phyloP scores from a whole-genome alignment of 23 tunicate genomes.

The Halocynthia aurantium region DNA sequence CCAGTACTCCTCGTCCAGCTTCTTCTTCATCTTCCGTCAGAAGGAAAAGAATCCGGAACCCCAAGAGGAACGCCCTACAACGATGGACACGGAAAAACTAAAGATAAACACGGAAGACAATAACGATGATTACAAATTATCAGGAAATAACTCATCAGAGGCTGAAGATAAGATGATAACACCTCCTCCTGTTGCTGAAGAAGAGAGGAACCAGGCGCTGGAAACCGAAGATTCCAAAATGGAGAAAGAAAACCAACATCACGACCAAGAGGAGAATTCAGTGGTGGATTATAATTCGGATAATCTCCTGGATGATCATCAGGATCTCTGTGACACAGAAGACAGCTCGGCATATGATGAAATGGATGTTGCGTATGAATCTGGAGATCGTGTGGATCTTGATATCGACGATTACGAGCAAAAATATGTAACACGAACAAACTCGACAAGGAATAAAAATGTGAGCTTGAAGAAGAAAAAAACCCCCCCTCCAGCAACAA shows the following conservation, averaged over 20 bases:
- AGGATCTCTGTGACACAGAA: no score
- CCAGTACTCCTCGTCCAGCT: conserved; percentile 46
- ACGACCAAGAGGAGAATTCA: neutral
- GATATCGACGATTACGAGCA: no score
- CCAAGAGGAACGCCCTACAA: conserved; percentile 3
- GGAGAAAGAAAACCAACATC: neutral
- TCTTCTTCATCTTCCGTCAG: conserved; percentile 63
- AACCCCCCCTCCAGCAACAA: no score
- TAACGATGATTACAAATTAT: neutral
- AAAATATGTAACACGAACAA: no score
- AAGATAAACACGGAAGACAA: conserved; percentile 8
- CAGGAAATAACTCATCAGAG: conserved; percentile 5
- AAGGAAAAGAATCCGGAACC: conserved; percentile 4
- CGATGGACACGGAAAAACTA: conserved; percentile 11
- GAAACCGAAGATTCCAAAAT: neutral
- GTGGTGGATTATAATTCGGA: no score
- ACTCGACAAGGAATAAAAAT: no score
- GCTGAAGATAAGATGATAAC: conserved; percentile 2
- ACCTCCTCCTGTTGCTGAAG: neutral
- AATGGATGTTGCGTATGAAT: no score
- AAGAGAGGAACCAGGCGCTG: neutral
- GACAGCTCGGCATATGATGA: no score
- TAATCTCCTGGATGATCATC: no score
- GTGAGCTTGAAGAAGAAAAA: no score
- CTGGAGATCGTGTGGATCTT: no score